phyloP scores from a whole-genome alignment of 2,888 invertebrate species.

The Lamellibrachia satsuma region DNA sequence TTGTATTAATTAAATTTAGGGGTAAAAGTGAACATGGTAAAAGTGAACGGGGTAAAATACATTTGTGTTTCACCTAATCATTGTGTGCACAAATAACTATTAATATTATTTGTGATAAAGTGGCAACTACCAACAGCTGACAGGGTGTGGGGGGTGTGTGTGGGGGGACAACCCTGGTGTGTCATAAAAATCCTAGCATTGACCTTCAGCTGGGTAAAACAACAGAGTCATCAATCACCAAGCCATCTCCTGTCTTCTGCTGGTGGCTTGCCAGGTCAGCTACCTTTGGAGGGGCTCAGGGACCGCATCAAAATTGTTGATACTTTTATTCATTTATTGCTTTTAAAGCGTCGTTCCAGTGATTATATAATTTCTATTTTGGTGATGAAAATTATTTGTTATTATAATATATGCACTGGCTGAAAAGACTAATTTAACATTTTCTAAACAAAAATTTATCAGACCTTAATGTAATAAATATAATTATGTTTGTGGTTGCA shows the following conservation, averaged over 20 bases:
- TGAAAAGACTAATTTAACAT: not conserved
- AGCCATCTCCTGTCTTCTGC: not conserved
- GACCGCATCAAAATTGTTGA: not conserved
- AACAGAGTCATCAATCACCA: not conserved
- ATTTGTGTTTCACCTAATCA: not conserved
- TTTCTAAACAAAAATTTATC: not conserved
- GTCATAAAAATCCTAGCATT: not conserved
- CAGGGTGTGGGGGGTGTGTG: not conserved
- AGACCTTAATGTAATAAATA: not conserved
- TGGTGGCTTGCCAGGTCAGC: not conserved
- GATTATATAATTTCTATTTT: not conserved
- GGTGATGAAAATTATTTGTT: not conserved
- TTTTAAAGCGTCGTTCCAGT: not conserved
- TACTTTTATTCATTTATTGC: not conserved
- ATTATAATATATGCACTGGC: not conserved
- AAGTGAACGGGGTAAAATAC: not conserved
- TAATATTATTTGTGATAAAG: not conserved
- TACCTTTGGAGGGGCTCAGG: not conserved
- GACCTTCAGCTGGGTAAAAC: not conserved
- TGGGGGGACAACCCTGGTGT: not conserved
- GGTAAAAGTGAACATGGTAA: not conserved
- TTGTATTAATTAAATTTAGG: not conserved
- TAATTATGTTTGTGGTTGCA: not conserved
- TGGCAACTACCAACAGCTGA: not conserved
- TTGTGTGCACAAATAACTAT: not conserved